These are phyloP conservation scores for Poecilus cupreus DNA, from an alignment of 2,888 invertebrate genomes.

Conservation along the genomic window DNA sequence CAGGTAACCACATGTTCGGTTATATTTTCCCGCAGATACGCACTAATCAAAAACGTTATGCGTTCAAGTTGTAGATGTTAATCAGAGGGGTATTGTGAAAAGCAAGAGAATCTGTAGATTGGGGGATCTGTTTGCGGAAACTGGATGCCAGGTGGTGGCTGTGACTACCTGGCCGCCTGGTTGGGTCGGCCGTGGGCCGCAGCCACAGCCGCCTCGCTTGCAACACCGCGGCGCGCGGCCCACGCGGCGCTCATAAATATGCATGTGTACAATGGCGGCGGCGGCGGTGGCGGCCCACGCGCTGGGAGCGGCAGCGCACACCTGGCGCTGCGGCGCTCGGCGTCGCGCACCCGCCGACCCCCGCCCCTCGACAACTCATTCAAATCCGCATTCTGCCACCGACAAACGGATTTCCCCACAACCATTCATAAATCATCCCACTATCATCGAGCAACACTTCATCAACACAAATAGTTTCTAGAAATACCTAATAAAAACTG, in stretches of 20 bases:
- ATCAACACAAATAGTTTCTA: not conserved
- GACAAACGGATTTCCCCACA: not conserved
- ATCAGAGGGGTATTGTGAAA: not conserved
- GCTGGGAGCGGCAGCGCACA: slow-evolving; percentile 66
- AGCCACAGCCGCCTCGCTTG: slow-evolving; percentile 49
- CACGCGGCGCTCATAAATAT: slow-evolving; percentile 68
- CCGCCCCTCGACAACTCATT: not conserved
- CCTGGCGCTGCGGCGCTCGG: slow-evolving; percentile 14
- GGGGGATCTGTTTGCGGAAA: slow-evolving; percentile 36
- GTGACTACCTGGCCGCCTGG: not conserved
- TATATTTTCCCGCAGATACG: not conserved
- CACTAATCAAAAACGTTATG: not conserved
- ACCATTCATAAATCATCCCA: slow-evolving; percentile 7
- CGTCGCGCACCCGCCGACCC: not conserved
- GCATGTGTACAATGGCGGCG: slow-evolving; percentile 66
- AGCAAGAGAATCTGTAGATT: not conserved
- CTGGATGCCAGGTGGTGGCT: slow-evolving; percentile 16
- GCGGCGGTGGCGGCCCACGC: slow-evolving; percentile 67
- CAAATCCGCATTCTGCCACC: not conserved
- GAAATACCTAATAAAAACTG: not conserved
- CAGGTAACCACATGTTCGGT: too few species aligned
- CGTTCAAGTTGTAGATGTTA: not conserved
- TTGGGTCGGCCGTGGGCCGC: slow-evolving; percentile 51
- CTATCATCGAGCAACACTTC: not conserved
- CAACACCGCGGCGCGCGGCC: slow-evolving; percentile 65